phyloP scores from a whole-genome alignment of 2,797 vertebrate genomes.

The Vultur gryphus region DNA sequence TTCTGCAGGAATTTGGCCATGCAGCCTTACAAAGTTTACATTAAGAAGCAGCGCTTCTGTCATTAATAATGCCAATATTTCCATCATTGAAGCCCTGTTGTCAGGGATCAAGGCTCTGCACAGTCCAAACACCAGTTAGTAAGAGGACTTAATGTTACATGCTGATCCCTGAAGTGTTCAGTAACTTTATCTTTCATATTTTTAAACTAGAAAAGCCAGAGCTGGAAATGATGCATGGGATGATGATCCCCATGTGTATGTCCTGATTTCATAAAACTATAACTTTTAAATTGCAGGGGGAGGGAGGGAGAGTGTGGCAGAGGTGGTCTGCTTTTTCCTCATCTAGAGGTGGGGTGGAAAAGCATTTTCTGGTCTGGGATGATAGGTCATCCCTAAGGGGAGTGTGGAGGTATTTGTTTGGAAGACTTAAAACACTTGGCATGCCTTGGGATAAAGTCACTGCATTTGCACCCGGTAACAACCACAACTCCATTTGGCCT shows the following conservation, averaged over 20 bases:
- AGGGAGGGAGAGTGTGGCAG: background rate
- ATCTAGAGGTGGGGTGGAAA: background rate
- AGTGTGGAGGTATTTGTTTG: constrained; percentile 11
- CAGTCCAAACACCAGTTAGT: background rate
- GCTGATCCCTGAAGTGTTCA: background rate
- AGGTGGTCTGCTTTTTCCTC: background rate
- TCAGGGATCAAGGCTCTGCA: background rate
- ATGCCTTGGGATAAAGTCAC: constrained; percentile 10
- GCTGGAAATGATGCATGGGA: background rate
- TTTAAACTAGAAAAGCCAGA: background rate
- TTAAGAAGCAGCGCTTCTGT: background rate
- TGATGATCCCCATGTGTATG: background rate
- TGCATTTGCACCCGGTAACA: background rate
- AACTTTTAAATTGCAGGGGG: background rate
- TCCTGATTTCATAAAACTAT: background rate
- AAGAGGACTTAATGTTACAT: background rate
- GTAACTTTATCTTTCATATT: constrained; percentile 8
- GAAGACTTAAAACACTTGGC: background rate
- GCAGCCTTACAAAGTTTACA: background rate
- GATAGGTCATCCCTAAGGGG: constrained; percentile 36
- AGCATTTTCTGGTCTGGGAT: background rate
- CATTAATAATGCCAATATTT: background rate
- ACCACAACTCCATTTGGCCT: background rate
- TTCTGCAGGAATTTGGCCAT: background rate
- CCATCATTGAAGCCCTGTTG: background rate